Conservation (phyloP, 2,888 invertebrate genomes). For the Epistrophella euchroma region DNA sequence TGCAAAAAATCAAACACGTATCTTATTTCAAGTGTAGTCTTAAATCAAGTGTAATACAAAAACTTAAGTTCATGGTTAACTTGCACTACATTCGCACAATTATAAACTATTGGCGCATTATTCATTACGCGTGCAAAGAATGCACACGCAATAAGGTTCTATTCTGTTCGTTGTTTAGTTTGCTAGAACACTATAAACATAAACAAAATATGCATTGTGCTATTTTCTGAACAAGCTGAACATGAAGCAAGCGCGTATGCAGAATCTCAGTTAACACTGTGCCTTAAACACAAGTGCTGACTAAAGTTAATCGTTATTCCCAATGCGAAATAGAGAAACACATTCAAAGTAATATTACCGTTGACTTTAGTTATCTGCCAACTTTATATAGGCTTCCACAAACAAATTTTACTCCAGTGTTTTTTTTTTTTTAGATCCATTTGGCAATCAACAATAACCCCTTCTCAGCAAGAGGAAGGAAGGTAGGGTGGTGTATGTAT, state of each 20-base stretch:
- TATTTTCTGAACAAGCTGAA: background rate
- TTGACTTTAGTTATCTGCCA: conserved; percentile 17
- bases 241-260: background rate
- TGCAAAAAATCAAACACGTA: background rate
- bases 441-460: conserved; percentile 10
- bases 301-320: background rate
- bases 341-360: conserved; percentile 1
- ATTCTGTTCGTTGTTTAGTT: background rate
- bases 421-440: conserved; percentile 5
- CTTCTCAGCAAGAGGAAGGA: background rate
- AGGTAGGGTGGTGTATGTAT: background rate
- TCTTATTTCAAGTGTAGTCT: background rate
- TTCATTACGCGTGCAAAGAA: background rate
- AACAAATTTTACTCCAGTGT: background rate
- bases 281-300: background rate
- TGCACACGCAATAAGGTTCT: conserved; percentile 17
- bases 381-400: conserved; percentile 27
- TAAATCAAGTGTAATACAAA: background rate
- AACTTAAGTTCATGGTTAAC: background rate
- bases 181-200: conserved; percentile 2
- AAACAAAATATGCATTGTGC: conserved; percentile 8
- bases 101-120: background rate
- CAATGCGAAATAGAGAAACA: background rate
- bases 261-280: conserved; percentile 16
- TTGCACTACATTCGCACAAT: background rate